Evolutionary conservation across 2,888 invertebrate genomes (phyloP).

Genomic region (Lepidonotus clava): DNA sequence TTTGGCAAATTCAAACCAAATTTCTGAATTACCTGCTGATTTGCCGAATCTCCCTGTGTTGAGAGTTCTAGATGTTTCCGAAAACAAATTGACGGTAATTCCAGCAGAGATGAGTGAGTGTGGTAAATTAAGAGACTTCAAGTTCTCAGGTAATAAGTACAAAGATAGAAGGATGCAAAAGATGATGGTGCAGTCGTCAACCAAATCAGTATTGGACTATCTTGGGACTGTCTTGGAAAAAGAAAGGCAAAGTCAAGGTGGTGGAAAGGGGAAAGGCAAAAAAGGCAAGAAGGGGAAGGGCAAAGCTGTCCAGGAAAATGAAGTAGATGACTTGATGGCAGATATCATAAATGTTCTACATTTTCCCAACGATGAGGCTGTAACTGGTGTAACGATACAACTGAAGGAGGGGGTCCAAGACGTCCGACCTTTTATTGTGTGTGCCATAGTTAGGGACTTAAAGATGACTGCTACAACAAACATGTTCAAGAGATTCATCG

Average conservation of each 20-base stretch:
- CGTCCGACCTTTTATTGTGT: constrained; percentile 87
- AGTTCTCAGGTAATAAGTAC: constrained; percentile 88
- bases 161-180: constrained; percentile 88
- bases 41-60: constrained; percentile 84
- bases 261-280: constrained; percentile 66
- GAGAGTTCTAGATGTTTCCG: constrained; percentile 87
- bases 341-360: constrained; percentile 73
- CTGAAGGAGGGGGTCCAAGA: constrained; percentile 81
- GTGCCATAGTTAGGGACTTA: constrained; percentile 86
- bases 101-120: constrained; percentile 87
- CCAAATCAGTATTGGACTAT: constrained; percentile 89
- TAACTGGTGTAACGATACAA: constrained; percentile 70
- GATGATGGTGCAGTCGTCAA: constrained; percentile 87
- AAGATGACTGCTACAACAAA: constrained; percentile 83
- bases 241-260: constrained; percentile 64
- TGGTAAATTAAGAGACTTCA: constrained; percentile 88
- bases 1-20: constrained; percentile 82
- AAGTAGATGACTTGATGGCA: constrained; percentile 80
- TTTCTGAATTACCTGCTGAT: constrained; percentile 84
- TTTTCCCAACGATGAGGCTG: constrained; percentile 75
- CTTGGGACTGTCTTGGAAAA: constrained; percentile 82
- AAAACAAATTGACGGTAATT: constrained; percentile 85
- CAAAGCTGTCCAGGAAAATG: constrained; percentile 65
- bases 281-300: constrained; percentile 68
- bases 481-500: constrained; percentile 88